A percentile compares a stretch with the other conserved stretches of the same genome.
Evolutionary conservation across 1,140 invertebrate species (phyloP).

Genomic region (Drosophila mojavensis): DNA sequence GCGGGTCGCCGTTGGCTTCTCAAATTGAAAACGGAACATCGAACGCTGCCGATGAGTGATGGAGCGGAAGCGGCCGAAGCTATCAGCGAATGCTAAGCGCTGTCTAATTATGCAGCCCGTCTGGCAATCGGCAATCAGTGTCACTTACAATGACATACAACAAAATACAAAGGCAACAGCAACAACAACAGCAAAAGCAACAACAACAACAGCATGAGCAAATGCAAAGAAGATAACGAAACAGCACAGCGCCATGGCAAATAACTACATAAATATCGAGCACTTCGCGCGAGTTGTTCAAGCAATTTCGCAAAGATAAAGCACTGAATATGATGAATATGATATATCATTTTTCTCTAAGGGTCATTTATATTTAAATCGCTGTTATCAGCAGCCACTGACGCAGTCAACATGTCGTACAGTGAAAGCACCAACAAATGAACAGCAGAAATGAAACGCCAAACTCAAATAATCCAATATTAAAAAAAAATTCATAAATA

Average conservation of each 20-base stretch:
- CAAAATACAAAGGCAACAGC: slow-evolving; percentile 20
- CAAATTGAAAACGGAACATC: slow-evolving; percentile 40
- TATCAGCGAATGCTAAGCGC: slow-evolving; percentile 47
- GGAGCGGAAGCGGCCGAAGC: slow-evolving; percentile 37
- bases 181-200: slow-evolving; percentile 13
- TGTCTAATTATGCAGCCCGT: slow-evolving; percentile 55
- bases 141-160: slow-evolving; percentile 54
- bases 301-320: slow-evolving; percentile 1
- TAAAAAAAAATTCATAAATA: no score
- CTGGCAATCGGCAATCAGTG: slow-evolving; percentile 52
- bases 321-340: not conserved
- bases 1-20: slow-evolving; percentile 22
- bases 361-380: no score
- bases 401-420: no score
- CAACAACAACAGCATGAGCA: slow-evolving; percentile 2
- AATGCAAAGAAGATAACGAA: slow-evolving; percentile 32
- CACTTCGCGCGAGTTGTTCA: slow-evolving; percentile 23
- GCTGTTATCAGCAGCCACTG: no score
- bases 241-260: slow-evolving; percentile 17
- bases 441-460: no score
- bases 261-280: slow-evolving; percentile 36
- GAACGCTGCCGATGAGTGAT: slow-evolving; percentile 35
- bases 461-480: no score
- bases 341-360: no score
- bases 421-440: no score